A percentile compares a stretch with the other conserved stretches of the same genome.
These are phyloP conservation scores for Drosophila anceps DNA, from an alignment of 2,888 invertebrate genomes.

Conservation along the genomic window DNA sequence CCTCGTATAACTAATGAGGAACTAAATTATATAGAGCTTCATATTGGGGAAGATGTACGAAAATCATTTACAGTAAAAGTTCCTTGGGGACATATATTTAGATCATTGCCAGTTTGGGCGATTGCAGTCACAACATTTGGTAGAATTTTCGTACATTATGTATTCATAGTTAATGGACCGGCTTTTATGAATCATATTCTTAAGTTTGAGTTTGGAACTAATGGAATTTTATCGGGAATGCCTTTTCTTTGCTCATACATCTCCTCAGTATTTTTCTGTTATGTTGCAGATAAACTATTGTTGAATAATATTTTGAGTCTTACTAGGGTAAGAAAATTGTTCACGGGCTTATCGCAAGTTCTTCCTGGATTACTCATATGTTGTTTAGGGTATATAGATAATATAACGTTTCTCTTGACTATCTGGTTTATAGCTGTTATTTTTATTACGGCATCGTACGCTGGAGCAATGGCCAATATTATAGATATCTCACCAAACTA, in stretches of 20 bases:
- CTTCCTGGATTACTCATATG: constrained; percentile 89
- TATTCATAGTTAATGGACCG: constrained; percentile 90
- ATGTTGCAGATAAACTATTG: constrained; percentile 88
- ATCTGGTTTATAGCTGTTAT: constrained; percentile 90
- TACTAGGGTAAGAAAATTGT: constrained; percentile 89
- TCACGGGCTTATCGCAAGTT: constrained; percentile 90
- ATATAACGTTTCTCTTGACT: constrained; percentile 87
- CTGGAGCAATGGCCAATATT: constrained; percentile 91
- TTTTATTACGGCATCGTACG: constrained; percentile 90
- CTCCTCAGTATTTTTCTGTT: constrained; percentile 90
- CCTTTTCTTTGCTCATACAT: constrained; percentile 90
- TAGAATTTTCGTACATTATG: constrained; percentile 91
- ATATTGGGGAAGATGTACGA: constrained; percentile 87
- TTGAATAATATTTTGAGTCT: constrained; percentile 87
- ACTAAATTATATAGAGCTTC: constrained; percentile 88
- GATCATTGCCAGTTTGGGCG: constrained; percentile 89
- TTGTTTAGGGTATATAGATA: constrained; percentile 88
- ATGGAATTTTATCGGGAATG: constrained; percentile 89
- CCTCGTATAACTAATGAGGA: constrained; percentile 89
- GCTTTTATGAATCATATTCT: constrained; percentile 90
- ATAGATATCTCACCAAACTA: constrained; percentile 93
- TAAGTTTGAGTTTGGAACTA: constrained; percentile 89
- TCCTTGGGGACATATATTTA: constrained; percentile 89
- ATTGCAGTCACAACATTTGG: constrained; percentile 91
- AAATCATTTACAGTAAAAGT: constrained; percentile 86